Base-by-base conservation (phyloP, 1,140 invertebrate species). In the Teleopsis dalmanni region DNA sequence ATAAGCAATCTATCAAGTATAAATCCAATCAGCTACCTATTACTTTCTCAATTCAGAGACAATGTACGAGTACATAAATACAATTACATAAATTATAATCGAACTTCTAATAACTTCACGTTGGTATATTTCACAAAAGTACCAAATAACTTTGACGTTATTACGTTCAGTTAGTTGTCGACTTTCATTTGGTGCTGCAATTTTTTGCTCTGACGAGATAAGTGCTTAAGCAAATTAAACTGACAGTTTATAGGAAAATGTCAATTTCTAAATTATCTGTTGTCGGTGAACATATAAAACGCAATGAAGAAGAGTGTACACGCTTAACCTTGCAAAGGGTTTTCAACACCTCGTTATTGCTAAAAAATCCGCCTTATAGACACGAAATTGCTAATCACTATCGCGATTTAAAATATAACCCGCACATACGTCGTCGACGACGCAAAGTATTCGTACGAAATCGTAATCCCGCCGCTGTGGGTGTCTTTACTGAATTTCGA, bases 311-410 rank as follows among this genome's bases (percentile, higher is more conserved):
- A n/a, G n/a, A n/a, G n/a, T n/a, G n/a, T n/a, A n/a, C n/a, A n/a
- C n/a, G n/a, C n/a, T n/a, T n/a, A n/a, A n/a, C n/a, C n/a, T n/a
- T n/a, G n/a, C n/a, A n/a, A n/a, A n/a, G n/a, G n/a, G n/a, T 61
- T n/a, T 67, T 57, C 21, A 53, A 63, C 36, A 57, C 51, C 26
- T 55, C 51, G 13, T 58, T 54, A 47, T 68, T 68, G 51, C 57
- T 52, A 23, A 47, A 10, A 16, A 33, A 45, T 27, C 53, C 62
- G 22, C 54, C 53, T 25, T 61, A 61, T 40, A 54, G 55, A 19
- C 66, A 69, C 16, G 65, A 70, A 50, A 57, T 70, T 18, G 66
- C 63, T 21, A 70, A 70, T 56, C 61, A 70, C 51, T 69, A 66
- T 55, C 52, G 61, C 14, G 65, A 70, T 47, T 62, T 56, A 22